A percentile compares a stretch with the other conserved stretches of the same genome.
Conservation (phyloP, 2,113 vertebrate genomes). For the Tamias sibiricus region DNA sequence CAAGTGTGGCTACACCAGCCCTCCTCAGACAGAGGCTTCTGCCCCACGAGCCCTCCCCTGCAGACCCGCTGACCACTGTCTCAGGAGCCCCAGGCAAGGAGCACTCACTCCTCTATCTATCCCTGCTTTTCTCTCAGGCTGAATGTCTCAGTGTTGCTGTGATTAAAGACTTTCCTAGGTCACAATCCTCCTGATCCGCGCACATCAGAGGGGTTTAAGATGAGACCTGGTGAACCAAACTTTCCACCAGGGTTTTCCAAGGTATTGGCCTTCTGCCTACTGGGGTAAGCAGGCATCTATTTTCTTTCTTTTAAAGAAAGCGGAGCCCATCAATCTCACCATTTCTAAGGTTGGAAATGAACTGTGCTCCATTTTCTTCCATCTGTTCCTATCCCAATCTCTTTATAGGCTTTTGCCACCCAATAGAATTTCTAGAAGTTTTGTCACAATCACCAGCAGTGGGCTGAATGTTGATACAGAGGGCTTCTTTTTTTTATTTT, state of each 20-base stretch:
- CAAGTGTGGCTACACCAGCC: background rate
- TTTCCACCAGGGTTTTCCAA: background rate
- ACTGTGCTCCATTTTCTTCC: background rate
- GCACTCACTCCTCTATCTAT: background rate
- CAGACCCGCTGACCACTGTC: background rate
- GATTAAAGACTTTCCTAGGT: background rate
- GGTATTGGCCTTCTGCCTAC: background rate
- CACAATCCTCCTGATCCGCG: background rate
- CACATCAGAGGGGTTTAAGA: background rate
- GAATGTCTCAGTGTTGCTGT: background rate
- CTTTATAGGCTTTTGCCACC: background rate
- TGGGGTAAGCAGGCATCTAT: background rate
- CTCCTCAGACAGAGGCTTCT: background rate
- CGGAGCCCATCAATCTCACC: background rate
- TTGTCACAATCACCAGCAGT: background rate
- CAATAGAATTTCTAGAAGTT: background rate
- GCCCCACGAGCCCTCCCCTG: background rate
- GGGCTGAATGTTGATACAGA: background rate
- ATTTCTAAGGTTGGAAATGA: conserved; percentile 14
- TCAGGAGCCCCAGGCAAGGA: background rate
- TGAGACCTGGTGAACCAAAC: background rate
- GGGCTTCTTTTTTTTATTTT: conserved; percentile 24
- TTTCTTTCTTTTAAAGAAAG: conserved; percentile 52
- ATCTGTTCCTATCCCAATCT: background rate
- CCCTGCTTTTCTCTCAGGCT: background rate